Conservation (phyloP, 2,888 invertebrate genomes). For the Acanthosepion pharaonis region DNA sequence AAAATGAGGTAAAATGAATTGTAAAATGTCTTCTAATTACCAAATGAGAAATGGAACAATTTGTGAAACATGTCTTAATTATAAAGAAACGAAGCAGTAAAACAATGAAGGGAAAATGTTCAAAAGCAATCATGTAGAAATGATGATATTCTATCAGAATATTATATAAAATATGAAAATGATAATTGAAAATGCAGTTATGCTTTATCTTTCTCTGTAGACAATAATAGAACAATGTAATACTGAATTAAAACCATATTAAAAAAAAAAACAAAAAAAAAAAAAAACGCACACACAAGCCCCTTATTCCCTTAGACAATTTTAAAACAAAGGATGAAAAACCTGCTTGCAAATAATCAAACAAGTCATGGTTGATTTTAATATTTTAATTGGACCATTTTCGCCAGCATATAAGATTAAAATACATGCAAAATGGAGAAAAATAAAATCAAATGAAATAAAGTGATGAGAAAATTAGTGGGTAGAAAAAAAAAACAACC, state of each 20-base stretch:
- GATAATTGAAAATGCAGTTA: too few species aligned
- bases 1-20: not conserved
- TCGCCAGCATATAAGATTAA: not conserved
- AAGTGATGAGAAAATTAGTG: not conserved
- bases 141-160: not conserved
- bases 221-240: not conserved
- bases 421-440: not conserved
- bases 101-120: not conserved
- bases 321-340: not conserved
- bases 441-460: not conserved
- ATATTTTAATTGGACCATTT: not conserved
- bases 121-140: not conserved
- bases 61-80: not conserved
- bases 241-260: not conserved
- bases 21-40: not conserved
- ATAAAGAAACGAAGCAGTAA: not conserved
- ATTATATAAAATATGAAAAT: too few species aligned
- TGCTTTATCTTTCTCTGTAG: not conserved
- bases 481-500: not conserved
- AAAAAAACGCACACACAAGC: not conserved
- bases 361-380: not conserved
- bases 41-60: not conserved
- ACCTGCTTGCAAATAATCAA: not conserved
- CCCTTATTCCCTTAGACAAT: not conserved
- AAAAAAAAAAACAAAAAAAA: too few species aligned